phyloP scores from a whole-genome alignment of 2,113 vertebrate genomes.

The Phaetusa simplex region DNA sequence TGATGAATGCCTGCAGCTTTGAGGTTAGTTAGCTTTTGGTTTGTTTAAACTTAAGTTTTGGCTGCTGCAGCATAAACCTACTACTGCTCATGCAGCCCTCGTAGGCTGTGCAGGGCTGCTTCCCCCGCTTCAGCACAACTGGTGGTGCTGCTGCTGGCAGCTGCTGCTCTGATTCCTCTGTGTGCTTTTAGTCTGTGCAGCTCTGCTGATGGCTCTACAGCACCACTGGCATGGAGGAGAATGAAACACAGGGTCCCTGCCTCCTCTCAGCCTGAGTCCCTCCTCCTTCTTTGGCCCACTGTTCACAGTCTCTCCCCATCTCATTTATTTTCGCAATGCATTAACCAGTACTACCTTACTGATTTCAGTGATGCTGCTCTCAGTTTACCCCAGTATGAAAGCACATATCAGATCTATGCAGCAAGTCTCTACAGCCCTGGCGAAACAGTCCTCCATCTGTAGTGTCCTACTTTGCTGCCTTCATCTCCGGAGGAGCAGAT shows the following conservation, averaged over 20 bases:
- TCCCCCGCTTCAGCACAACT: not conserved
- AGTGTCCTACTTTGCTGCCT: not conserved
- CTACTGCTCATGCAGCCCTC: slow-evolving; percentile 25
- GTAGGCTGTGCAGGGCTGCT: slow-evolving; percentile 11
- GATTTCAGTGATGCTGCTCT: not conserved
- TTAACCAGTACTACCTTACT: not conserved
- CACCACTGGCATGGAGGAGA: not conserved
- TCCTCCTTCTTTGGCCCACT: not conserved
- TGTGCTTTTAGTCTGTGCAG: not conserved
- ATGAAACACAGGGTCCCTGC: not conserved
- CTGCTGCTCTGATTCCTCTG: not conserved
- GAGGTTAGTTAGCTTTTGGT: slow-evolving; percentile 45
- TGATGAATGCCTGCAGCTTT: slow-evolving; percentile 48
- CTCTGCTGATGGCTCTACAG: not conserved
- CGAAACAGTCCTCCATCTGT: not conserved
- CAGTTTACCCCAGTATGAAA: not conserved
- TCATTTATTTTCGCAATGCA: not conserved
- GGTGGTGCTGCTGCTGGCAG: not conserved
- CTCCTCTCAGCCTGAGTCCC: not conserved
- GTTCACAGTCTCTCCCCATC: not conserved
- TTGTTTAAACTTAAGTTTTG: slow-evolving; percentile 58
- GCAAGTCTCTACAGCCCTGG: not conserved
- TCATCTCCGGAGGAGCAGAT: not conserved
- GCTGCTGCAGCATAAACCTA: slow-evolving; percentile 58
- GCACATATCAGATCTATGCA: not conserved